Conservation (phyloP, 1,140 invertebrate genomes). For the Cherax destructor region DNA sequence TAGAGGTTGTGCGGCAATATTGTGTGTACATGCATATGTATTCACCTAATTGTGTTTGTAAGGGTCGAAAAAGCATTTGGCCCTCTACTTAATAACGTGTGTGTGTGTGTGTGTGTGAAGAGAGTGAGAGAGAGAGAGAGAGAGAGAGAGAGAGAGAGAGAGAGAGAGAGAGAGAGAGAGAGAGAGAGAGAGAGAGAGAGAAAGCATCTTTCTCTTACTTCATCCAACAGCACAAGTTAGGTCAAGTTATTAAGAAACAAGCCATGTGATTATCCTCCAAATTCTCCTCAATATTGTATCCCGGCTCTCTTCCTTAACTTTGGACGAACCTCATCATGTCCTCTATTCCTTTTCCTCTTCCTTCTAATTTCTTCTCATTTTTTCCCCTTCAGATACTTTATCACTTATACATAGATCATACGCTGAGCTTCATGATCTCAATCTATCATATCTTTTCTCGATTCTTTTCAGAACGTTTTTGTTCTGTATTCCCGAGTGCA, state of each 20-base stretch:
- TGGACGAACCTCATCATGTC: neutral
- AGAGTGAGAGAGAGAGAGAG: neutral
- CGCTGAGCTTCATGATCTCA: no score
- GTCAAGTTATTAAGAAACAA: neutral
- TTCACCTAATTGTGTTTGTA: no score
- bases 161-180: conserved; percentile 2
- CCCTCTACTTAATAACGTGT: no score
- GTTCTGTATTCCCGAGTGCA: no score
- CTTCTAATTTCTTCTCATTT: no score
- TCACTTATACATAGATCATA: neutral
- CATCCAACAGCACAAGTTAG: neutral
- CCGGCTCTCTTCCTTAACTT: neutral
- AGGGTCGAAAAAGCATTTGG: no score
- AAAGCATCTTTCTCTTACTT: neutral
- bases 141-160: neutral
- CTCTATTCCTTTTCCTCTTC: neutral
- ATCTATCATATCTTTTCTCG: no score
- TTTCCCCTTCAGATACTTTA: neutral
- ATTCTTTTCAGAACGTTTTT: no score
- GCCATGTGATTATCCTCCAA: neutral
- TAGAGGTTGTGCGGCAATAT: no score
- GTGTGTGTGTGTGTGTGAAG: no score
- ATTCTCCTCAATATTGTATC: neutral
- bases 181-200: neutral
- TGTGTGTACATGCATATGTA: no score